A percentile compares a stretch with the other conserved stretches of the same genome.
These are phyloP conservation scores for Phortica okadai DNA, from an alignment of 2,888 invertebrate genomes.

Conservation along the genomic window DNA sequence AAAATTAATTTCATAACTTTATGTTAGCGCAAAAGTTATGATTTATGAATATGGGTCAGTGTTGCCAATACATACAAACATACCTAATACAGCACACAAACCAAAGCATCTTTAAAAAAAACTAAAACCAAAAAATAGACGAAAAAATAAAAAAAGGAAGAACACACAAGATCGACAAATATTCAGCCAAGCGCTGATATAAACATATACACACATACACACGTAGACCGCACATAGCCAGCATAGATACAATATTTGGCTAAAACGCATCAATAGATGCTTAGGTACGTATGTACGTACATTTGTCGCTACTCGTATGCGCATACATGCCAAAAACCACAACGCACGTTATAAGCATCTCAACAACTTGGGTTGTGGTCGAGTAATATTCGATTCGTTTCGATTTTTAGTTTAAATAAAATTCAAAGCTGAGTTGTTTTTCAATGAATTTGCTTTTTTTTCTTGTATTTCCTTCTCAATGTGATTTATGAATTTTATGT, in stretches of 20 bases:
- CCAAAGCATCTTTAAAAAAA: not conserved
- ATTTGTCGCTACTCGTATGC: too few relatives aligned
- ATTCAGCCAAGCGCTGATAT: not conserved
- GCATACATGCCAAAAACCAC: too few relatives aligned
- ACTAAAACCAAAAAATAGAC: too few relatives aligned
- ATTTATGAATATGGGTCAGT: constrained; percentile 74
- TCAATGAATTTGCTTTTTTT: constrained; percentile 38
- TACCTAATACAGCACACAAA: not conserved
- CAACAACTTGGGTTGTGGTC: too few relatives aligned
- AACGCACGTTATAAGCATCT: too few relatives aligned
- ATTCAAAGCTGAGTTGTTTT: constrained; percentile 18
- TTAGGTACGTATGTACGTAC: constrained; percentile 15
- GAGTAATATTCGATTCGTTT: too few relatives aligned
- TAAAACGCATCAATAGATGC: constrained; percentile 50
- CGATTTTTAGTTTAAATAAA: not conserved
- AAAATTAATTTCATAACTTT: constrained; percentile 19
- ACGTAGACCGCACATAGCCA: not conserved
- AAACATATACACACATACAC: not conserved
- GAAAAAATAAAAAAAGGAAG: too few relatives aligned
- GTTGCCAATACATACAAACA: constrained; percentile 63
- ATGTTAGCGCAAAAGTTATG: constrained; percentile 58
- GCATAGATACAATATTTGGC: constrained; percentile 31
- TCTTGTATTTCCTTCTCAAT: not conserved
- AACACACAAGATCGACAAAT: not conserved
- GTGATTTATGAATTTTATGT: constrained; percentile 50